Evolutionary conservation across 2,888 invertebrate species (phyloP), one percentile per base, ranked within the genome.

Genomic region (Fragum whitleyi): DNA sequence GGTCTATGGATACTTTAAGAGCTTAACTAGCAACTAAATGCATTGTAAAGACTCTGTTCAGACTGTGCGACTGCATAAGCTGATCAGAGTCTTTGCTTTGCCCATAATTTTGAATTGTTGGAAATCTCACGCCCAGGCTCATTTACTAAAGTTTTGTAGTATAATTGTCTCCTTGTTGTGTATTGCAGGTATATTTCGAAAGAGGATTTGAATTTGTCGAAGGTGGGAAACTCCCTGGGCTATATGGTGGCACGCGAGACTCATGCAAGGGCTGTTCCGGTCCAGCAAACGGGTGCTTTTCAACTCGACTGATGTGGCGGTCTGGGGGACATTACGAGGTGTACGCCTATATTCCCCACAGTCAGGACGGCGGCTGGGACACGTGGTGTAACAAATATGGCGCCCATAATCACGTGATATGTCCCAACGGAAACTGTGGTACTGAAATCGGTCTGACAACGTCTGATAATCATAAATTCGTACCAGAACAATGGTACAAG

Each of bases 251-350:
- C 19, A 68, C 61, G 11, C 83, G 83, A 23, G 80, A 79, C 19
- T 90, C 89, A 42, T 90, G 89, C 19, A 90, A 90, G 3, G 90
- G 89, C 19, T 74, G 86, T 16, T 82, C 86, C 28, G 76, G 88
- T 3, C 80, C 85, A 21, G 65, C 65, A 0, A 5, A 69, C n/a
- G 77, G 84, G 47, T 91, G 91, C 55, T 89, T 91, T 62, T 89
- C 90, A 14, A 88, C 89, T 2, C 75, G 91, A 3, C 83, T 90
- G n/a, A 91, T 92, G 91, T 92, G 90, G 90, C 78, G 91, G 0
- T 29, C 74, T 7, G 59, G 86, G 19, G 91, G 92, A 1, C 88
- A 89, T 51, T 90, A 90, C 0, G 91, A 91, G 76, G 88, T 90
- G 6, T 91, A 91, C 62, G 81, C 87, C 16, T 91, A 91, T 72